Conservation (phyloP, 2,888 invertebrate species). For the Drosophila meridiana region DNA sequence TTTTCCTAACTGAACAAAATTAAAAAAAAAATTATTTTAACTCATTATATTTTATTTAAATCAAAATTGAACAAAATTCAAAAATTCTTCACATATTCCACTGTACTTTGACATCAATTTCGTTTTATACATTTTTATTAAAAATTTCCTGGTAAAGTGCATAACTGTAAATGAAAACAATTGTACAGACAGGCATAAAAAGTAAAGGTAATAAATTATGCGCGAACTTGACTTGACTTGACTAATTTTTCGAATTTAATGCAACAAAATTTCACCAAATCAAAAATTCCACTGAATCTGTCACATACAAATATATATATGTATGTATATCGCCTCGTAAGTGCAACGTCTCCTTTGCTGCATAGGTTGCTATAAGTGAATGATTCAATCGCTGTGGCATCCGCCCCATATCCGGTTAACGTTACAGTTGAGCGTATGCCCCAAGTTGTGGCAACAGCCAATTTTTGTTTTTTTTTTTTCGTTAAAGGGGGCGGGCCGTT, state of each 20-base stretch:
- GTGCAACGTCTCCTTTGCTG: conserved; percentile 40
- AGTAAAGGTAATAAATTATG: conserved; percentile 61
- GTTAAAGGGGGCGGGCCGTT: conserved; percentile 72
- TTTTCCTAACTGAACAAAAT: no score
- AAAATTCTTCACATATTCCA: conserved; percentile 26
- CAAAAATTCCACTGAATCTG: conserved; percentile 63
- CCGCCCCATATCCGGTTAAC: conserved; percentile 82
- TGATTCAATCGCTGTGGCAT: conserved; percentile 83
- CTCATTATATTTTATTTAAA: background rate
- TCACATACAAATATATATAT: conserved; percentile 25
- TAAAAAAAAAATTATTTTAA: background rate
- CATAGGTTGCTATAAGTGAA: conserved; percentile 41
- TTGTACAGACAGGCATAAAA: conserved; percentile 42
- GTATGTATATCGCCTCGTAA: conserved; percentile 11
- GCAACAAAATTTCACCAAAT: conserved; percentile 1
- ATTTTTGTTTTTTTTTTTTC: conserved; percentile 28
- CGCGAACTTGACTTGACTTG: conserved; percentile 39
- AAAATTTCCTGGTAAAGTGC: conserved; percentile 50
- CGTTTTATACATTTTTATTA: conserved; percentile 7
- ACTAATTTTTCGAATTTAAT: conserved; percentile 66
- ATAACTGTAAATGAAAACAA: conserved; percentile 69
- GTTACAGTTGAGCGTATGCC: conserved; percentile 56
- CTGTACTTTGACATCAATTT: conserved; percentile 49
- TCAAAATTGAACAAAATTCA: background rate
- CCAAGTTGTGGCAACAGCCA: conserved; percentile 23